Evolutionary conservation across 2,113 vertebrate genomes (phyloP), one percentile per base, ranked within the genome.

Genomic region (Mesoclemmys tuberculata): DNA sequence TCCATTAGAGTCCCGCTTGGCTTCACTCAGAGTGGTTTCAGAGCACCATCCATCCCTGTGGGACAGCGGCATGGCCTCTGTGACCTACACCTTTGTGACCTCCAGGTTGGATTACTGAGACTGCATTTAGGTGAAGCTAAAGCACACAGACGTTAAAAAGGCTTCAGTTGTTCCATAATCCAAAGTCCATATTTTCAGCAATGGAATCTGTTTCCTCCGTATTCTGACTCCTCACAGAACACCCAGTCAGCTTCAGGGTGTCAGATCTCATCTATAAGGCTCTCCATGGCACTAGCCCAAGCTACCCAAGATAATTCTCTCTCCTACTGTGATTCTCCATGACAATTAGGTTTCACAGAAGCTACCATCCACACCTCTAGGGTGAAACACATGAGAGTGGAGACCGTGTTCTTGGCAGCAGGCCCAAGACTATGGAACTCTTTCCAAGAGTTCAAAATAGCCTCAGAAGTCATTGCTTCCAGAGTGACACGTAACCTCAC

Each of bases 101-200:
- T 10, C 0, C 84, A 51, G 68, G 84, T 24, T 19, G 22, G 68
- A 10, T 31, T 68, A 26, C 71, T 83, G 61, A 1, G 0, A 1
- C 44, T n/a, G 64, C 12, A 18, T 52, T 68, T n/a, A 29, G 64
- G 52, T 48, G 5, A 75, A 44, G 41, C n/a, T 82, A 35, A 26
- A n/a, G 18, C 4, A 46, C 55, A 13, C 24, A 85, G 44, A 77
- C n/a, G 22, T 85, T 74, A 51, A 49, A 41, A 54, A 48, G 58
- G 75, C 29, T 44, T 56, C 82, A 41, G 48, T 19, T 0, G 0
- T 71, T 55, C 41, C 9, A 7, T 38, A 4, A 24, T 46, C 82
- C 82, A 19, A 58, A 74, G 52, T 58, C 14, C 22, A 22, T 58
- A 64, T 58, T 14, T 51, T 58, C 38, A 88, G 90, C 80, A 64